Evolutionary conservation across 2,113 vertebrate species (phyloP), one percentile per base, ranked within the genome.

Genomic region (Symphodus melops): DNA sequence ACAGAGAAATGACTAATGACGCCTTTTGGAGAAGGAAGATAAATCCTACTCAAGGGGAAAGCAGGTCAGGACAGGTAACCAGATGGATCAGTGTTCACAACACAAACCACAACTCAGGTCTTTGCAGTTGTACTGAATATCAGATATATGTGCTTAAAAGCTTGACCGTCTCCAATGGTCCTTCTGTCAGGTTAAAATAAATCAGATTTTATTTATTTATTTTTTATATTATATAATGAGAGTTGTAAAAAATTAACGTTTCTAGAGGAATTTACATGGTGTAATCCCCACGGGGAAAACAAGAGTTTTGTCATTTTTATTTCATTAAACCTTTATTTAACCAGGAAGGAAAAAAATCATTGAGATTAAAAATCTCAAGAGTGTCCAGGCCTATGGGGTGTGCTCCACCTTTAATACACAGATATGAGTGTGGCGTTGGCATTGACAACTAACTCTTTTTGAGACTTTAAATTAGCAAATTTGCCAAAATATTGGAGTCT

Each of bases 1-100:
- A 72, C 41, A 9, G 58, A 55, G 49, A 79, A 64, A 79, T 82
- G 82, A 90, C 64, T 86, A 77, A 82, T 70, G 49, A 62, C 16
- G 16, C 73, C 75, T 58, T 69, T 7, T 68, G 49, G 68, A 59
- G 56, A 36, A 55, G 42, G 56, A n/a, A 72, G 71, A 88, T 88
- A 78, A 83, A 86, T 86, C 72, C 72, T 48, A 5, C 67, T 49
- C 68, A 85, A 80, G 75, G 48, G 56, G 36, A 63, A 52, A 37
- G 59, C 60, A 62, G 81, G 71, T 83, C 82, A 56, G 64, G 44
- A 58, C 37, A 68, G 84, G 82, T 48, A 60, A 63, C 39, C 33
- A 37, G 60, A 81, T 52, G 69, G 52, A 84, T 82, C 62, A 65
- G 58, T 42, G 41, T 41, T 75, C 41, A 37, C 64, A 46, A 16